A percentile compares a stretch with the other conserved stretches of the same genome.
phyloP scores from a whole-genome alignment of 2,888 invertebrate species.

The Calliopum simillimum region DNA sequence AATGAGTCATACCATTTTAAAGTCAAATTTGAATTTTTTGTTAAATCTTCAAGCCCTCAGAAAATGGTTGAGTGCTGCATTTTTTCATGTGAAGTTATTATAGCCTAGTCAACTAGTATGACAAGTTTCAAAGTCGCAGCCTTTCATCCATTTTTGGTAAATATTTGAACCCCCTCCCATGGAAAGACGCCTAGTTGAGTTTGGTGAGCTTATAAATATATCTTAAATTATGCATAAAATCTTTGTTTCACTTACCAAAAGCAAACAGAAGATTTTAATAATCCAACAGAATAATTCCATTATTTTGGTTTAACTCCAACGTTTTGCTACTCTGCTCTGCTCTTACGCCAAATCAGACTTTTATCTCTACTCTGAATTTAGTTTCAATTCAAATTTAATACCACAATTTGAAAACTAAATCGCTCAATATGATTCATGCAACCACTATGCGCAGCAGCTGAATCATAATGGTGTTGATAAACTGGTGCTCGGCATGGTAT shows the following conservation, averaged over 20 bases:
- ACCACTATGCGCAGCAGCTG: slow-evolving; percentile 17
- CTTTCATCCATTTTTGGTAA: too few species aligned
- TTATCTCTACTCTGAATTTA: slow-evolving; percentile 17
- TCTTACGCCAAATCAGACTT: slow-evolving; percentile 21
- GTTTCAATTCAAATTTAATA: neutral
- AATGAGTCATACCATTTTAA: too few species aligned
- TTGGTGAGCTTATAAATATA: too few species aligned
- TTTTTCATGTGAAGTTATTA: too few species aligned
- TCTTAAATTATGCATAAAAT: too few species aligned
- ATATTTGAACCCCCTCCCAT: too few species aligned
- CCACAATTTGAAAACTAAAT: slow-evolving; percentile 5
- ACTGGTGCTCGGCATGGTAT: neutral
- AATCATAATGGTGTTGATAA: slow-evolving; percentile 32
- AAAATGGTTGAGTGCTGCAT: too few species aligned
- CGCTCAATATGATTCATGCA: slow-evolving; percentile 31
- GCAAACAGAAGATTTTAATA: slow-evolving; percentile 57
- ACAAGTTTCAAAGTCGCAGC: too few species aligned
- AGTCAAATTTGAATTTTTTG: too few species aligned
- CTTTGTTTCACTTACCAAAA: slow-evolving; percentile 56
- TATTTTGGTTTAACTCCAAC: slow-evolving; percentile 33
- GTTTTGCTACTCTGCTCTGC: slow-evolving; percentile 18
- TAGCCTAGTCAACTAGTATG: too few species aligned
- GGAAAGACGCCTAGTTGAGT: too few species aligned
- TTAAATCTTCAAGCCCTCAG: too few species aligned
- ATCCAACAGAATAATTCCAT: slow-evolving; percentile 62